Conservation (phyloP, 35 echinoderm and acorn worm genomes). For the Amphiura filiformis region DNA sequence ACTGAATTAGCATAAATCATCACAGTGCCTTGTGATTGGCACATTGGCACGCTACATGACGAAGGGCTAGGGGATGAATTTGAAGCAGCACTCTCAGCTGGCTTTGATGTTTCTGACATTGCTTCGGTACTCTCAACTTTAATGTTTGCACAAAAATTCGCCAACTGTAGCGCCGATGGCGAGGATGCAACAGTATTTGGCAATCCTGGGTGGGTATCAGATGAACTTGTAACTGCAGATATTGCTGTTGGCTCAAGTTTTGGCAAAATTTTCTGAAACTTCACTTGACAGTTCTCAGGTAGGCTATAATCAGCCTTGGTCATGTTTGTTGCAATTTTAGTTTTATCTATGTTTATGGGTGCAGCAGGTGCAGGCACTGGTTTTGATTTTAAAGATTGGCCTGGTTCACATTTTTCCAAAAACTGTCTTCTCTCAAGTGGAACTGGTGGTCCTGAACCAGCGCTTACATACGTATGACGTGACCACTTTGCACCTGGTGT, state of each 20-base stretch:
- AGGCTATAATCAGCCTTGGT: too few relatives aligned
- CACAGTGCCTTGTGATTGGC: too few relatives aligned
- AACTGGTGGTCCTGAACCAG: neutral
- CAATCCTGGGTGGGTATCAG: too few relatives aligned
- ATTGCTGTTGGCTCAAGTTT: too few relatives aligned
- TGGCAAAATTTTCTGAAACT: neutral
- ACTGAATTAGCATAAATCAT: too few relatives aligned
- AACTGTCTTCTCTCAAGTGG: neutral
- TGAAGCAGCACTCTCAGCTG: neutral
- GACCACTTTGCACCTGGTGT: neutral
- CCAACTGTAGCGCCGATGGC: neutral
- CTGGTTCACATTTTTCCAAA: neutral
- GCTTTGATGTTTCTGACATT: neutral
- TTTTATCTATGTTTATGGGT: too few relatives aligned
- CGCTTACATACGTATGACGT: neutral
- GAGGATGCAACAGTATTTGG: too few relatives aligned
- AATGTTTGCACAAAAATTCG: neutral
- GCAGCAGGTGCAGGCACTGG: too few relatives aligned
- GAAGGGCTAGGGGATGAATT: neutral
- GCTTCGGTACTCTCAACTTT: neutral
- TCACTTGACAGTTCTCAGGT: too few relatives aligned
- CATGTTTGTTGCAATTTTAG: too few relatives aligned
- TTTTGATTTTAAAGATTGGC: too few relatives aligned
- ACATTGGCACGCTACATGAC: neutral
- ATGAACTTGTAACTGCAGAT: too few relatives aligned